Conservation (phyloP, 2,888 invertebrate genomes). For the Aelia acuminata region DNA sequence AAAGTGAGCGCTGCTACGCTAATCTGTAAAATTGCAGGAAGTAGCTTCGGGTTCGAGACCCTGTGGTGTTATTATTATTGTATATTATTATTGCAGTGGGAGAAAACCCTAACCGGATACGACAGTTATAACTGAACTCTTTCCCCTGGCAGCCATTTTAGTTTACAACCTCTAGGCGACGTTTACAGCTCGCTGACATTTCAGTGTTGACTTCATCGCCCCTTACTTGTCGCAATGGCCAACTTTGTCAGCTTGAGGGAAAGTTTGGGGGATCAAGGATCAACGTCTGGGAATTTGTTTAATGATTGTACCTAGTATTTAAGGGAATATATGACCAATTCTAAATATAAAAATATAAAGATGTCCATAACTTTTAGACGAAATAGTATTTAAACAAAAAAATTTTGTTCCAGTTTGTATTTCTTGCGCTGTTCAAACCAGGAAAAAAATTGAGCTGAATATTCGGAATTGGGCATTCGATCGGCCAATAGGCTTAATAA, state of each 20-base stretch:
- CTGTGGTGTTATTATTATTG: too few relatives aligned
- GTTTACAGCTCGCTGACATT: background rate
- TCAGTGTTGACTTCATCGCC: background rate
- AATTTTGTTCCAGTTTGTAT: too few relatives aligned
- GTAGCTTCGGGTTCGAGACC: background rate
- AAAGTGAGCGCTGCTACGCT: background rate
- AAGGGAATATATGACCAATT: too few relatives aligned
- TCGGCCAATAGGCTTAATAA: too few relatives aligned
- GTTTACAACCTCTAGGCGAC: background rate
- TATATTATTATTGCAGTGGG: background rate
- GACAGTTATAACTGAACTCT: constrained; percentile 1
- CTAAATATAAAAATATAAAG: too few relatives aligned
- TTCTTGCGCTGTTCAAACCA: too few relatives aligned
- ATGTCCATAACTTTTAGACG: too few relatives aligned
- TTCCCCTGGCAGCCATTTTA: background rate
- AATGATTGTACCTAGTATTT: too few relatives aligned
- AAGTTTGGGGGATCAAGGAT: background rate
- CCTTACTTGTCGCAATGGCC: background rate
- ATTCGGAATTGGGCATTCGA: too few relatives aligned
- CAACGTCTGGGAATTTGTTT: background rate
- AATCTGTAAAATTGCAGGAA: background rate
- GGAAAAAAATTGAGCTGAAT: too few relatives aligned
- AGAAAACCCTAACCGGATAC: constrained; percentile 6
- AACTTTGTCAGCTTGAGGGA: background rate
- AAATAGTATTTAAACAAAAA: too few relatives aligned